Evolutionary conservation across 2,888 invertebrate genomes (phyloP), one percentile per base, ranked within the genome.

Genomic region (Watsonalla cultraria): DNA sequence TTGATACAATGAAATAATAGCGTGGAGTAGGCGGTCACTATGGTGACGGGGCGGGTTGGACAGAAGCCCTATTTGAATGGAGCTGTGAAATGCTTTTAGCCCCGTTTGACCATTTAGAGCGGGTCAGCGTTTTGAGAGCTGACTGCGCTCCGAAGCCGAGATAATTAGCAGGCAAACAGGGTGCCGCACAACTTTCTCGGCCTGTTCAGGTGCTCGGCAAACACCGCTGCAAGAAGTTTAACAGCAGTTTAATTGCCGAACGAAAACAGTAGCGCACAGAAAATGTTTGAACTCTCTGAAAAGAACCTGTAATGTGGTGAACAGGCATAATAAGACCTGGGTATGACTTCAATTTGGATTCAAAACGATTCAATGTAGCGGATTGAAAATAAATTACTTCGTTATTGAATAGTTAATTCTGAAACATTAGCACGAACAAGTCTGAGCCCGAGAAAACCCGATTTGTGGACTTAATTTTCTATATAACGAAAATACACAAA

Each of bases 201-300:
- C 75, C 84, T 83, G 74, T 82, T 85, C 88, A 89, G 90, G 90
- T 89, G 84, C 86, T 86, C 81, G 70, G 82, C 87, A 89, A 90
- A 90, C 84, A 89, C 77, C 72, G 80, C 84, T 84, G 87, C 88
- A 88, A 87, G 88, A 89, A 90, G 78, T 90, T 90, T 88, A 88
- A 87, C 90, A 88, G 85, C 85, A 86, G 88, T 90, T 90, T 89
- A 88, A 90, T 90, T 89, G 87, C 86, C 80, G 78, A 78, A 80
- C 81, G 83, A 88, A 88, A 86, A 89, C 87, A 87, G 85, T 84
- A 86, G 82, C 84, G 86, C 81, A 78, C 78, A 79, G 85, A 83
- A 86, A 84, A 86, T 85, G 80, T 78, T 89, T 88, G 82, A 82
- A 82, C 83, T 72, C 74, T 65, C 70, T 84, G 81, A 86, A 89